Evolutionary conservation across 2,888 invertebrate genomes (phyloP), one percentile per base, ranked within the genome.

Genomic region (Priocnemis perturbator): DNA sequence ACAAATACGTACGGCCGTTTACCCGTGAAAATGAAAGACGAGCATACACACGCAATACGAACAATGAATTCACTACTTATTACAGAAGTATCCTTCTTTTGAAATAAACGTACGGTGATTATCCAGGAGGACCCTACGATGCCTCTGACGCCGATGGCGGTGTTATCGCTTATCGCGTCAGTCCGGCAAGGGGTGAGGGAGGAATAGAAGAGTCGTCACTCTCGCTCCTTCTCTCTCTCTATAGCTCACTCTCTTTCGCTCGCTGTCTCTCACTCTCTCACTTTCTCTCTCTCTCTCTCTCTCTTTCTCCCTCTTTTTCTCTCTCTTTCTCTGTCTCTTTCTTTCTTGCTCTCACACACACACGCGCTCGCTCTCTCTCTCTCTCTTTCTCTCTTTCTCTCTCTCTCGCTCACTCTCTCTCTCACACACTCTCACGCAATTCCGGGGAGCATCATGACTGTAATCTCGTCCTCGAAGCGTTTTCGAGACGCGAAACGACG

Each of bases 121-220:
- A 68, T 75, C 53, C 69, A 68, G 70, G 70, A 71, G 71, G 64
- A 21, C 50, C 69, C 50, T 50, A 50, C 50, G 65, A 62, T 69
- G 73, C 62, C 64, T 69, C 57, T 78, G 73, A 50, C 77, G 78
- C 78, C 69, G 77, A 71, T 70, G 55, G 26, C 60, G 69, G 64
- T 62, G 73, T 65, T 57, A 68, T 45, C 67, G 61, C 59, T 64
- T 71, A 67, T 69, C 50, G 50, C 50, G 50, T 50, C 50, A 50
- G 50, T 19, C 19, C 50, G 50, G 50, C 50, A 11, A 17, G 62
- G 44, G 58, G 55, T 52, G 55, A 52, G 62, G 30, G 64, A 50
- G 50, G 17, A 50, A 47, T 53, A 68, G 57, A 53, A 65, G 52
- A 62, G 66, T 44, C 55, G 55, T 64, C 48, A 63, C 59, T 56